Percentiles rank a stretch among this genome's conserved stretches.
Conservation (phyloP, 2,888 invertebrate species). For the Nomada hirtipes region DNA sequence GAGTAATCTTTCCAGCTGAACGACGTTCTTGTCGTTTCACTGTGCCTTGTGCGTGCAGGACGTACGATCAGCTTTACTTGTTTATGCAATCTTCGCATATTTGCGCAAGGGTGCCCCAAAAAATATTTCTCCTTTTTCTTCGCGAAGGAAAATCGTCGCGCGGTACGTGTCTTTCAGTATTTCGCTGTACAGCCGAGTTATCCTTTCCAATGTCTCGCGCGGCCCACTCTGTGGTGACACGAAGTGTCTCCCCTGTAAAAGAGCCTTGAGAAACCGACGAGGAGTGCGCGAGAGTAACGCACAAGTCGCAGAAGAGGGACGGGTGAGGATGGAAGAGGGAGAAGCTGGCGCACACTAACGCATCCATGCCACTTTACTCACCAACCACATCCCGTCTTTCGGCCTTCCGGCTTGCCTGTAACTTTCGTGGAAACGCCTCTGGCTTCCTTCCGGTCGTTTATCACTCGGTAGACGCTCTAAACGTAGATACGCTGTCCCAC, state of each 20-base stretch:
- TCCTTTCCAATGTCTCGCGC: no score
- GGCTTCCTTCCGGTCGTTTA: slow-evolving; percentile 82
- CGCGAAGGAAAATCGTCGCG: no score
- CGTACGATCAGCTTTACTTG: no score
- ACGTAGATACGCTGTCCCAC: slow-evolving; percentile 59
- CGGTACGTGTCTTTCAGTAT: no score
- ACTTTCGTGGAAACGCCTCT: slow-evolving; percentile 78
- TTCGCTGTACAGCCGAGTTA: no score
- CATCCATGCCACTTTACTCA: slow-evolving; percentile 56
- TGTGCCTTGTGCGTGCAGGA: no score
- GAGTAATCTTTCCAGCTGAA: no score
- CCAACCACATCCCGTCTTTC: slow-evolving; percentile 77
- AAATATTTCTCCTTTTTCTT: no score
- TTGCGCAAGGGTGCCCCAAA: no score
- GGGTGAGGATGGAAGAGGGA: slow-evolving; percentile 38
- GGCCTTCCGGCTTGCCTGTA: slow-evolving; percentile 74
- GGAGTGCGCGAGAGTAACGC: slow-evolving; percentile 44
- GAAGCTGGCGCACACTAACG: slow-evolving; percentile 37
- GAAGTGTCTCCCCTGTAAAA: slow-evolving; percentile 20
- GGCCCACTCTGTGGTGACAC: no score
- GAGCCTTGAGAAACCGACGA: slow-evolving; percentile 25
- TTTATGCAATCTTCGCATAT: no score
- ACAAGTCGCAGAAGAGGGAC: slow-evolving; percentile 21
- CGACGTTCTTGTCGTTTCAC: no score
- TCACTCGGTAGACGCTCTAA: slow-evolving; percentile 72